Evolutionary conservation across 1,140 invertebrate genomes (phyloP).

Genomic region (Acromyrmex heyeri): DNA sequence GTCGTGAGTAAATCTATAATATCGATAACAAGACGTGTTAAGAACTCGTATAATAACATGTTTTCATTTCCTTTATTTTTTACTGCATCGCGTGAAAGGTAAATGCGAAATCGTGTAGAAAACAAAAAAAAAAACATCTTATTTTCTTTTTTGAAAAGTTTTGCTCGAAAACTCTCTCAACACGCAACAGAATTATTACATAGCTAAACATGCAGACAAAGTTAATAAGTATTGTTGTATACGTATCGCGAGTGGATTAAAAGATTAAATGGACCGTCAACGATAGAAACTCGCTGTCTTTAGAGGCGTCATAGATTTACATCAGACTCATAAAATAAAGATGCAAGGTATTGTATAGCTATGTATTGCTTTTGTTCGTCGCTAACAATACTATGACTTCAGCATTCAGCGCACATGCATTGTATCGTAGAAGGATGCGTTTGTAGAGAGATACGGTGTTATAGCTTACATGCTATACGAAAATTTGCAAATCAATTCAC

Average conservation of each 20-base stretch:
- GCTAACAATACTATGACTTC: conserved; percentile 40
- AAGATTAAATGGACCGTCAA: conserved; percentile 26
- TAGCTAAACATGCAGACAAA: not conserved
- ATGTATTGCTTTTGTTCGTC: conserved; percentile 2
- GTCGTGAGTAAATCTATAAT: not conserved
- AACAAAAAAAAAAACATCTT: not conserved
- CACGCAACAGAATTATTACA: not conserved
- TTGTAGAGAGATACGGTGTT: not conserved
- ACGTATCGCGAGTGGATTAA: not conserved
- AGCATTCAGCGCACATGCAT: conserved; percentile 11
- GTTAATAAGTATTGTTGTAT: not conserved
- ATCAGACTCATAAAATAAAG: conserved; percentile 16
- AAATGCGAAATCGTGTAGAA: not conserved
- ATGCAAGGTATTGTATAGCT: not conserved
- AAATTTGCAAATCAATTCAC: conserved; percentile 7
- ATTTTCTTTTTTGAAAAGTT: not conserved
- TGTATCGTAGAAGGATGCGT: not conserved
- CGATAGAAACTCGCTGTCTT: not conserved
- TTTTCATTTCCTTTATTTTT: not conserved
- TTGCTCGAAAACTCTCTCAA: not conserved
- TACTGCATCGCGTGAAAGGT: not conserved
- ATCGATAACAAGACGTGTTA: not conserved
- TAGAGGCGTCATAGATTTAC: not conserved
- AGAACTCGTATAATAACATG: not conserved
- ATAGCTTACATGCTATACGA: not conserved